Evolutionary conservation across 30 jellyfish, hydroid and myxozoan species (phyloP), one percentile per base, ranked within the genome.

Genomic region (Chrysaora quinquecirrha): DNA sequence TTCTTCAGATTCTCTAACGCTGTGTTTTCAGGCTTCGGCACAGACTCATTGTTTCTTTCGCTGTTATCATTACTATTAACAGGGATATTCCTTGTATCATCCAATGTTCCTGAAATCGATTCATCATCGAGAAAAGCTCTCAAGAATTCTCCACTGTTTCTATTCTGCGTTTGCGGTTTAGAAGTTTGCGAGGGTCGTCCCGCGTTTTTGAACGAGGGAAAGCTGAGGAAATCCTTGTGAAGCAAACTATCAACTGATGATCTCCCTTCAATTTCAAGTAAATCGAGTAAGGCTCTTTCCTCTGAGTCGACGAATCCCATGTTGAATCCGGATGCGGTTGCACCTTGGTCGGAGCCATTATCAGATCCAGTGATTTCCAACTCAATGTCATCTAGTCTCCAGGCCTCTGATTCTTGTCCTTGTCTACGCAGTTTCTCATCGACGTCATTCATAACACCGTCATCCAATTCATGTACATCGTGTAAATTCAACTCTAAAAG

Each of bases 381-480:
- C 24, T 60, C 84, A 2, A 32, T 34, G 0, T 62, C 87, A 3
- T 84, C 95, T 14, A 35, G 62, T 48, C 50, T 60, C 85, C 85
- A 82, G 29, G 69, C 49, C 21, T 43, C 84, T 31, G 84, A 66
- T 33, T 74, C 89, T 25, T 38, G 27, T 25, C 34, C 85, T 48
- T 88, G 88, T 33, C 61, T 62, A 32, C 70, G 85, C 78, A 76
- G 84, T 30, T 73, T 72, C 23, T 89, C 97, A 49, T 89, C 97
- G 12, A 89, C 95, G 68, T 89, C 97, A 43, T 89, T 89, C 97
- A 89, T 89, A 1, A 73, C 70, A 25, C 82, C 74, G 34, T 71
- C 78, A 11, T 89, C 97, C 28, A 68, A 73, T 2, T 89, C 97
- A 64, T 81, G 90, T 0, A 89, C 95, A 65, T 89, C 97, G 67